Base-by-base conservation (phyloP, 1,140 invertebrate species). In the Mizuhopecten yessoensis region DNA sequence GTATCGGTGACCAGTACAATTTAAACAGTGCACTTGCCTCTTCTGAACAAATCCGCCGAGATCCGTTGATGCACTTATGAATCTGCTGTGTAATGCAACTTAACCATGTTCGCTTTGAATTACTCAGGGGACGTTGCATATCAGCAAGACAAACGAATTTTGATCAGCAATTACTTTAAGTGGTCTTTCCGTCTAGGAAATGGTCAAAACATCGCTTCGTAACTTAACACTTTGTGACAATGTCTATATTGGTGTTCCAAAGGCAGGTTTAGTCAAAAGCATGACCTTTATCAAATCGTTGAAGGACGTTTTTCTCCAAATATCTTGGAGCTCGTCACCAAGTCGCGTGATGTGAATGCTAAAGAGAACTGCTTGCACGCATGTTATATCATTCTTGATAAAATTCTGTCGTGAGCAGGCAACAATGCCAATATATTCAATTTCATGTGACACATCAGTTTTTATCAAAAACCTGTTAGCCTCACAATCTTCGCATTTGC, bases 401-500 rank as follows among this genome's bases (percentile, higher is more conserved):
- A 75, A 75, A 75, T 75, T n/a, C 57, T 75, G 57, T 75, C 57
- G 17, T 29, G 23, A 17, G 23, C 57, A 75, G 57, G 57, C 57
- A 29, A 75, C 11, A n/a, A 29, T 29, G 57, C 29, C 57, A 5
- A 29, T 75, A 17, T 75, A 75, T 29, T 75, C 57, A 75, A 75
- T 75, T 75, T 75, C 57, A 75, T 75, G 57, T 29, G 57, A 75
- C 57, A 75, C 57, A 75, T 75, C 29, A 75, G 57, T 75, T 75
- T 75, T 75, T 75, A 75, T 75, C 17, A 75, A 75, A n/a, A 29
- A 29, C 57, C n/a, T 5, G 57, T 75, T 29, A 29, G 23, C 57
- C 57, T n/a, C 57, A n/a, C 57, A 75, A 75, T 29, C n/a, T 1
- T 75, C n/a, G 3, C n/a, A 75, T 75, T 17, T 29, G 23, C n/a